Evolutionary conservation across 2,888 invertebrate genomes (phyloP).

Genomic region (Drosophila flavopinicola): DNA sequence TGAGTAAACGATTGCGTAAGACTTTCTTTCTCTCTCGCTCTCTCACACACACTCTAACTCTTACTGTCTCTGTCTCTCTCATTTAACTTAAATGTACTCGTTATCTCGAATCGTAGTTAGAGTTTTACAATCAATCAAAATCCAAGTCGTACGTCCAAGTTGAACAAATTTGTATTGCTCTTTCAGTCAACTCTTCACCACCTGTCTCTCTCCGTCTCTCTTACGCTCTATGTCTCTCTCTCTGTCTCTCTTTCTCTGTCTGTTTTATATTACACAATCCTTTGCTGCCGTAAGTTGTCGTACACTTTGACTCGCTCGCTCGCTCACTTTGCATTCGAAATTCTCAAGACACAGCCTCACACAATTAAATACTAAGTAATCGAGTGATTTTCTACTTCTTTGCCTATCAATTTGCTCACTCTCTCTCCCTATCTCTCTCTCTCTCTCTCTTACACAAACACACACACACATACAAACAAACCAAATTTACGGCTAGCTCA

Average conservation of each 20-base stretch:
- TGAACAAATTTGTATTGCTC: slow-evolving; percentile 37
- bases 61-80: slow-evolving; percentile 21
- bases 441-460: slow-evolving; percentile 18
- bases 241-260: slow-evolving; percentile 17
- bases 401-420: slow-evolving; percentile 11
- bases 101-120: slow-evolving; percentile 67
- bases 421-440: slow-evolving; percentile 16
- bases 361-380: slow-evolving; percentile 14
- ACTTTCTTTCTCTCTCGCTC: slow-evolving; percentile 38
- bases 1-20: slow-evolving; percentile 53
- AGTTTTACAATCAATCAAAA: slow-evolving; percentile 43
- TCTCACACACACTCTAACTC: slow-evolving; percentile 11
- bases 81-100: slow-evolving; percentile 42
- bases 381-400: slow-evolving; percentile 44
- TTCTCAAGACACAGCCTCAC: slow-evolving; percentile 5
- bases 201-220: slow-evolving; percentile 10
- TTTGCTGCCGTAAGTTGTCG: slow-evolving; percentile 56
- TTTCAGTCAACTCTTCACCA: slow-evolving; percentile 18
- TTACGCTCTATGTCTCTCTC: slow-evolving; percentile 1
- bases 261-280: slow-evolving; percentile 28
- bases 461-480: slow-evolving; percentile 6
- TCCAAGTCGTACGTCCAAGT: slow-evolving; percentile 36
- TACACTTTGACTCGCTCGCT: slow-evolving; percentile 65
- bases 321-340: slow-evolving; percentile 58
- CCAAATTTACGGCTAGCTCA: slow-evolving; percentile 18